A percentile compares a stretch with the other conserved stretches of the same genome.
These are phyloP conservation scores for Penaeus monodon DNA, from an alignment of 2,888 invertebrate species.

Conservation along the genomic window DNA sequence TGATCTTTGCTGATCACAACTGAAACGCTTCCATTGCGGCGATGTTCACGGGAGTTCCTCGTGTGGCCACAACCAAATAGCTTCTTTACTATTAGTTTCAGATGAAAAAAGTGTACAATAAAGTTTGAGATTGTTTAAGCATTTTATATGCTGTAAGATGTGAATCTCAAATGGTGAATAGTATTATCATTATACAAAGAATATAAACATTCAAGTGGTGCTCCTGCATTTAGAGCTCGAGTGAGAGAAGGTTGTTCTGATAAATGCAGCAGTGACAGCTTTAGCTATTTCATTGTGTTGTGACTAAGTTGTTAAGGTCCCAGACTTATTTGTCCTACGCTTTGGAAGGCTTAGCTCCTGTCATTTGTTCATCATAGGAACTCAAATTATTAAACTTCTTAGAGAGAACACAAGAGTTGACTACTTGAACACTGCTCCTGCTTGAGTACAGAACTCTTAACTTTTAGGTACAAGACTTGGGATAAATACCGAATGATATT, in stretches of 20 bases:
- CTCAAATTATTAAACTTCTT: conserved; percentile 21
- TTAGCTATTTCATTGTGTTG: conserved; percentile 44
- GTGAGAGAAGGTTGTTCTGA: conserved; percentile 30
- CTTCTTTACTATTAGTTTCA: conserved; percentile 31
- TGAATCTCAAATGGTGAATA: conserved; percentile 24
- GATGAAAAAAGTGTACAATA: conserved; percentile 33
- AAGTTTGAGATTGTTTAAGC: conserved; percentile 30
- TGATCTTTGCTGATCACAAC: conserved; percentile 39
- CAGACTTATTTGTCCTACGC: conserved; percentile 27
- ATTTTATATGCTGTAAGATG: conserved; percentile 27
- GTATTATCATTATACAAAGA: conserved; percentile 30
- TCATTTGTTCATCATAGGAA: conserved; percentile 22
- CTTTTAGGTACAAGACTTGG: conserved; percentile 29
- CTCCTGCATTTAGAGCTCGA: conserved; percentile 46
- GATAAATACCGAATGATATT: conserved; percentile 36
- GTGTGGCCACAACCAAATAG: conserved; percentile 32
- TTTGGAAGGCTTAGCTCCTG: conserved; percentile 29
- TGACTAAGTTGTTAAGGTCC: conserved; percentile 41
- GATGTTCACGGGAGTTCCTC: conserved; percentile 29
- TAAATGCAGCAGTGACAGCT: conserved; percentile 33
- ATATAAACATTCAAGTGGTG: conserved; percentile 40
- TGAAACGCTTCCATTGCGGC: conserved; percentile 43
- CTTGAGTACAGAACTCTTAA: conserved; percentile 31
- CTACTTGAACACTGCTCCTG: conserved; percentile 32
- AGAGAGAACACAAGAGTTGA: conserved; percentile 25